A percentile compares a stretch with the other conserved stretches of the same genome.
Evolutionary conservation across 2,888 invertebrate species (phyloP).

Genomic region (Melitaea athalia): DNA sequence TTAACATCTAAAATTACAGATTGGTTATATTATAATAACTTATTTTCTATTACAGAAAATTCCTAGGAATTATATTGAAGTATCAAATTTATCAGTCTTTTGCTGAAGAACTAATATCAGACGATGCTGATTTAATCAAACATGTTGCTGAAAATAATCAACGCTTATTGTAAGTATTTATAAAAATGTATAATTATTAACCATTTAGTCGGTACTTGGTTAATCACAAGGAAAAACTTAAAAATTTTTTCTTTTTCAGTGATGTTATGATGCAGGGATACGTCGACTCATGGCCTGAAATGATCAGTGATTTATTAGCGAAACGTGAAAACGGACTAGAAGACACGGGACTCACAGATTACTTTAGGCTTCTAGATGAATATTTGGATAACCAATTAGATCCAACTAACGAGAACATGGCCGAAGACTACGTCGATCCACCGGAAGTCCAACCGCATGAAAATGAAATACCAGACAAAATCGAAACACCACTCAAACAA

Average conservation of each 20-base stretch:
- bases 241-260: slow-evolving; percentile 54
- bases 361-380: slow-evolving; percentile 80
- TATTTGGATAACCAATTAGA: slow-evolving; percentile 79
- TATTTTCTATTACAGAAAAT: slow-evolving; percentile 70
- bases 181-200: background rate
- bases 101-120: slow-evolving; percentile 72
- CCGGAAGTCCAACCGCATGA: slow-evolving; percentile 49
- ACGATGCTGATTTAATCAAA: slow-evolving; percentile 69
- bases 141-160: slow-evolving; percentile 67
- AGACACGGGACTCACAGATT: slow-evolving; percentile 77
- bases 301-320: slow-evolving; percentile 74
- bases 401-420: slow-evolving; percentile 51
- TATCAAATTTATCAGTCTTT: slow-evolving; percentile 81
- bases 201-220: background rate
- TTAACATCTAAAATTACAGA: background rate
- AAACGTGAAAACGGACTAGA: slow-evolving; percentile 75
- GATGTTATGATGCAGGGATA: slow-evolving; percentile 75
- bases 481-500: slow-evolving; percentile 46
- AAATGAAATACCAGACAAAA: slow-evolving; percentile 62
- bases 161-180: slow-evolving; percentile 67
- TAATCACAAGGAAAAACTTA: background rate
- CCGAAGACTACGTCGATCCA: slow-evolving; percentile 67
- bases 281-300: slow-evolving; percentile 71
- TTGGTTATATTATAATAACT: background rate
- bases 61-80: slow-evolving; percentile 80